Base-by-base conservation (phyloP, 2,113 vertebrate genomes). In the Trematocara marginatum region DNA sequence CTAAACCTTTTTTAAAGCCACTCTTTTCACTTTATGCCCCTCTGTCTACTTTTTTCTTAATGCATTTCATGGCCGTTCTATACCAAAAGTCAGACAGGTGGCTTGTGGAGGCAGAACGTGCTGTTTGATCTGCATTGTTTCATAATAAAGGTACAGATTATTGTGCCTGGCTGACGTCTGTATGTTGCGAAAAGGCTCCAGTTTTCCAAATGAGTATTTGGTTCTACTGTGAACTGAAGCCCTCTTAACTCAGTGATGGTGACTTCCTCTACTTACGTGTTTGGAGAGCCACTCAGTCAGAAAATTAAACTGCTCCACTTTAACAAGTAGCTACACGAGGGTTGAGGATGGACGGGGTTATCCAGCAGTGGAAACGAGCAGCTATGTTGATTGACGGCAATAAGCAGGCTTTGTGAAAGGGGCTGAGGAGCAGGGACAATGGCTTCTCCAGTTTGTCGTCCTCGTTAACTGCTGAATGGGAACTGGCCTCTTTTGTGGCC, bases 211-310 rank as follows among this genome's bases (percentile, higher is more conserved):
- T 90, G 88, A 89, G 89, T 91, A 34, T 82, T 66, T 91, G 80
- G 53, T 82, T 88, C 57, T 86, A 7, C 59, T 42, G 38, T 83
- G 49, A 64, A 59, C 35, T 83, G 51, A 92, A 90, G 92, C 84
- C 90, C 91, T 81, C 92, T 94, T 93, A 90, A 92, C 92, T 87
- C 52, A 79, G 57, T 51, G 86, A 87, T 88, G 81, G 88, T 81
- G 81, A 94, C 92, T 92, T 96, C 94, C 95, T 92, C 87, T 89
- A 84, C 89, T 94, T 90, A 40, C 82, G 74, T 4, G 12, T 83
- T 89, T 76, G 71, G 52, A 90, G 89, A 69, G 76, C 84, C 86
- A 69, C 81, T 90, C 89, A 86, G 52, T 94, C 80, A 89, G 45
- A 10, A 81, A 85, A 84, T 86, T 80, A 83, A 87, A 89, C 86